Base-by-base conservation (phyloP, 2,888 invertebrate species). In the Zonitis immaculata region DNA sequence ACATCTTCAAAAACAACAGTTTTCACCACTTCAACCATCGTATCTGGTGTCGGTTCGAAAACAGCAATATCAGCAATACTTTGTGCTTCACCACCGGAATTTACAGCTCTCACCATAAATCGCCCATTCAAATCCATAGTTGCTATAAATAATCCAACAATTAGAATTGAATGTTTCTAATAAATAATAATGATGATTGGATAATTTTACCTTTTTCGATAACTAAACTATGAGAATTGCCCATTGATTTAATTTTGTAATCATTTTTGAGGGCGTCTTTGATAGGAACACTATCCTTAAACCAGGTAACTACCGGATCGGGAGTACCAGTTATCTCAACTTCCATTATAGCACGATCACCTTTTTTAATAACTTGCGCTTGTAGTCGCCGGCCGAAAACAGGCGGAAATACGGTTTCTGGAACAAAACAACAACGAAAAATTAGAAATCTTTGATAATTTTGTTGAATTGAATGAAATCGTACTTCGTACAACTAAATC, bases 391-490 rank as follows among this genome's bases (percentile, higher is more conserved):
- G 82, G 2, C 88, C 86, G 72, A 91, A 89, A 44, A 88, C 87
- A 32, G 91, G 91, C 28, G 90, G 89, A 67, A 89, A 87, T 60
- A 88, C 83, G 25, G 86, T 86, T 76, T 89, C 90, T 90, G n/a
- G n/a, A n/a, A n/a, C n/a, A n/a, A n/a, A n/a, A n/a, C n/a, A n/a
- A 73, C 6, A 42, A 52, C 18, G 8, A 3, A 26, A 3, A 22
- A 22, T 16, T 14, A 3, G 18, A 49, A 42, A 49, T 28, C 12
- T 11, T 44, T 8, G 9, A 35, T 5, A n/a, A n/a, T n/a, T n/a
- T n/a, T n/a, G n/a, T n/a, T n/a, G n/a, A n/a, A n/a, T n/a, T n/a
- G n/a, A n/a, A n/a, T n/a, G n/a, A n/a, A n/a, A n/a, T n/a, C n/a
- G n/a, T 75, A 87, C 87, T 87, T 81, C 85, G 87, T 8, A 91